Evolutionary conservation across 2,797 vertebrate genomes (phyloP).

Genomic region (Semotilus atromaculatus): DNA sequence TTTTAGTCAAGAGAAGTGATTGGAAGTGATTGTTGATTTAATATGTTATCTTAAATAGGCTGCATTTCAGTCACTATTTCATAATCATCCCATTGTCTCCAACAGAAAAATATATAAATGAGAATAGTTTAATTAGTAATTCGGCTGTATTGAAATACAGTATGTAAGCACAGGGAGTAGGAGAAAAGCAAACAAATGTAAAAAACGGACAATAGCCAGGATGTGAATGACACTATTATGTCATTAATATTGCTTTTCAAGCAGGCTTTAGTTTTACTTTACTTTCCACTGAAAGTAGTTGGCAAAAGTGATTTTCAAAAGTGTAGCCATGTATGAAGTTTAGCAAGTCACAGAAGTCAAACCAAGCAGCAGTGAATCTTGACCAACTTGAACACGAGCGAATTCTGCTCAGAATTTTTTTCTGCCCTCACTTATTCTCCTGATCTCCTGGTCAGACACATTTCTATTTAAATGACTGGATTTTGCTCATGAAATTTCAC

Average conservation of each 20-base stretch:
- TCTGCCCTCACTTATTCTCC: neutral
- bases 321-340: neutral
- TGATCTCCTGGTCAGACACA: neutral
- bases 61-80: too few species aligned
- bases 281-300: neutral
- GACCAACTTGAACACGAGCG: neutral
- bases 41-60: too few species aligned
- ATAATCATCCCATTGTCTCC: too few species aligned
- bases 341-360: neutral
- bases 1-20: too few species aligned
- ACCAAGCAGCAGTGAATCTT: neutral
- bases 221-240: neutral
- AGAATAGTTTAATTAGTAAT: neutral
- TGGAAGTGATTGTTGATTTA: too few species aligned
- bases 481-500: neutral
- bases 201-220: neutral
- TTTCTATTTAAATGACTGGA: neutral
- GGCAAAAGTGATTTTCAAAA: neutral
- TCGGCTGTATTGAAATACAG: neutral
- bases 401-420: neutral
- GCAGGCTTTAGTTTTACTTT: neutral
- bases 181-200: too few species aligned
- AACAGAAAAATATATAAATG: too few species aligned
- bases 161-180: too few species aligned
- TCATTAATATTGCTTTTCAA: neutral